Evolutionary conservation across 1,140 invertebrate species (phyloP).

Genomic region (Hylaeus volcanicus): DNA sequence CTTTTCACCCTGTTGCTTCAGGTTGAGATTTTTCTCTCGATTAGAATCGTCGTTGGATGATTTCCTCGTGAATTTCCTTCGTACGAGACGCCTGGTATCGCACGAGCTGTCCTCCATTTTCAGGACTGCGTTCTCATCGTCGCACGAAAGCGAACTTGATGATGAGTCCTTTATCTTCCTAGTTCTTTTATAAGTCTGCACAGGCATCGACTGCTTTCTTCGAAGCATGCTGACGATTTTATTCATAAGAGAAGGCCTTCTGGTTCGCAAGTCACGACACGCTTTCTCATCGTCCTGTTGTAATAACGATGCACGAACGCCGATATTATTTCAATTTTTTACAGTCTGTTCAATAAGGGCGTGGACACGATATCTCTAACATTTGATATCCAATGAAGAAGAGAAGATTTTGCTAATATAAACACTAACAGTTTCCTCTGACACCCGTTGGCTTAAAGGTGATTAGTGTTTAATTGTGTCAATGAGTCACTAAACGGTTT

Average conservation of each 20-base stretch:
- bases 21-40: neutral
- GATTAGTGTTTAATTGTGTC: no score
- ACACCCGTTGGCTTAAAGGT: no score
- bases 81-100: neutral
- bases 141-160: slow-evolving; percentile 38
- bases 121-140: slow-evolving; percentile 33
- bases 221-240: slow-evolving; percentile 56
- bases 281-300: slow-evolving; percentile 6
- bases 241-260: slow-evolving; percentile 55
- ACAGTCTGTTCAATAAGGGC: no score
- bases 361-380: no score
- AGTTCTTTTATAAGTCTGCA: slow-evolving; percentile 48
- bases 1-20: slow-evolving; percentile 31
- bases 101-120: slow-evolving; percentile 18
- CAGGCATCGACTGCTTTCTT: slow-evolving; percentile 24
- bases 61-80: neutral
- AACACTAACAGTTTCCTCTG: no score
- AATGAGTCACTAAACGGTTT: no score
- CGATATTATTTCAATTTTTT: neutral
- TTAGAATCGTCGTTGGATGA: neutral
- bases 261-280: slow-evolving; percentile 12
- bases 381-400: no score
- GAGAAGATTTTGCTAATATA: no score
- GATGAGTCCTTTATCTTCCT: slow-evolving; percentile 45
- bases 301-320: neutral